Evolutionary conservation across 2,113 vertebrate species (phyloP), one percentile per base, ranked within the genome.

Genomic region (Sterrhoptilus dennistouni): DNA sequence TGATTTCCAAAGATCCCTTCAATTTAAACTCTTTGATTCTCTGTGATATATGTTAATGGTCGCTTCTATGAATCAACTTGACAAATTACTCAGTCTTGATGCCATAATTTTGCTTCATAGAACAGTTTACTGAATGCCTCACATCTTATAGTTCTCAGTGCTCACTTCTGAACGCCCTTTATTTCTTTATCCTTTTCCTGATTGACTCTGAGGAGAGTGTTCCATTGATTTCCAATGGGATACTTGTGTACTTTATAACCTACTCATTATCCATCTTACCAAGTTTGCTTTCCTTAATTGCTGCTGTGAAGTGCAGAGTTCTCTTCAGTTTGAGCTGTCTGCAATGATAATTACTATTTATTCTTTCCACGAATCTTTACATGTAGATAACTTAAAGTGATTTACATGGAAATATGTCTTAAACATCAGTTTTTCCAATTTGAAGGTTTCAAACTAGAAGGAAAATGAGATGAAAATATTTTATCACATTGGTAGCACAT

Each of bases 181-280:
- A 7, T 71, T 89, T 79, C 42, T 82, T 91, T 57, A 44, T 35
- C 36, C 14, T 79, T 71, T 84, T 53, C 44, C 5, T 3, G 14
- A 93, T 23, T 1, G 6, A 83, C 49, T 79, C 35, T 64, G 35
- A 87, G 78, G 36, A 76, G 66, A 89, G 33, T 13, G 33, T 75
- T 75, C 31, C 81, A 87, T 79, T 96, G 89, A 94, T 94, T 96
- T 94, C 71, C 76, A 87, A 78, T 92, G 44, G 25, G 45, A 74
- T 65, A 50, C n/a, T 70, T 80, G 14, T 42, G 42, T 80, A 19
- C 53, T 89, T 78, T 89, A 65, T 72, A 72, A 72, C 54, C 66
- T 61, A 29, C 72, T 91, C 74, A 57, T 96, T 96, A 94, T 54
- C 74, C 16, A 63, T 61, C 21, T 50, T 87, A 91, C 50, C 45